A percentile compares a stretch with the other conserved stretches of the same genome.
These are phyloP conservation scores for Temnothorax rugatulus DNA, from an alignment of 2,888 invertebrate genomes.

Conservation along the genomic window DNA sequence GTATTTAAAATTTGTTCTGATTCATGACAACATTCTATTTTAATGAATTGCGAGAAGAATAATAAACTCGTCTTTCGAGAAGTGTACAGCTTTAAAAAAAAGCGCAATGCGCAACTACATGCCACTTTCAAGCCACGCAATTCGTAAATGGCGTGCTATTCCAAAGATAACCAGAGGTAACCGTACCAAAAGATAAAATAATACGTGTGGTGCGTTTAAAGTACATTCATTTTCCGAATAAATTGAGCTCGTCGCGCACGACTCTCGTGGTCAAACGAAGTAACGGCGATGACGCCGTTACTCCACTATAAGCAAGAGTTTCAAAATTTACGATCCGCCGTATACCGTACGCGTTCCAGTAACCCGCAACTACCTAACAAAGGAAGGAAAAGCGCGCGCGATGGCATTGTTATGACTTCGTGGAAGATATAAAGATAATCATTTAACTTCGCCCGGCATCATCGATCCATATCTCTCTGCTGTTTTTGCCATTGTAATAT, in stretches of 20 bases:
- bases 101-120: background rate
- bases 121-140: background rate
- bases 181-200: constrained; percentile 9
- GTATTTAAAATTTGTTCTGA: background rate
- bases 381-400: constrained; percentile 48
- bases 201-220: constrained; percentile 20
- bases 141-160: background rate
- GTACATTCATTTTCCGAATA: constrained; percentile 48
- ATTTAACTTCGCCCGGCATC: constrained; percentile 64
- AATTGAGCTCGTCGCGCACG: constrained; percentile 64
- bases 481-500: constrained; percentile 54
- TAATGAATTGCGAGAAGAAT: constrained; percentile 8
- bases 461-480: constrained; percentile 67
- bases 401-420: constrained; percentile 70
- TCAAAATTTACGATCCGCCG: constrained; percentile 59
- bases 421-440: constrained; percentile 69
- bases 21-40: background rate
- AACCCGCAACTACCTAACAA: constrained; percentile 67
- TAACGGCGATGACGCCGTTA: constrained; percentile 32
- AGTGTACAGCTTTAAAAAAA: background rate
- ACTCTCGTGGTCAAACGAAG: constrained; percentile 54
- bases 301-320: constrained; percentile 57
- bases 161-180: background rate
- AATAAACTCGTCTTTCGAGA: background rate
- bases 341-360: constrained; percentile 64